A percentile compares a stretch with the other conserved stretches of the same genome.
Evolutionary conservation across 1,140 invertebrate species (phyloP).

Genomic region (Drosophila lacteicornis): DNA sequence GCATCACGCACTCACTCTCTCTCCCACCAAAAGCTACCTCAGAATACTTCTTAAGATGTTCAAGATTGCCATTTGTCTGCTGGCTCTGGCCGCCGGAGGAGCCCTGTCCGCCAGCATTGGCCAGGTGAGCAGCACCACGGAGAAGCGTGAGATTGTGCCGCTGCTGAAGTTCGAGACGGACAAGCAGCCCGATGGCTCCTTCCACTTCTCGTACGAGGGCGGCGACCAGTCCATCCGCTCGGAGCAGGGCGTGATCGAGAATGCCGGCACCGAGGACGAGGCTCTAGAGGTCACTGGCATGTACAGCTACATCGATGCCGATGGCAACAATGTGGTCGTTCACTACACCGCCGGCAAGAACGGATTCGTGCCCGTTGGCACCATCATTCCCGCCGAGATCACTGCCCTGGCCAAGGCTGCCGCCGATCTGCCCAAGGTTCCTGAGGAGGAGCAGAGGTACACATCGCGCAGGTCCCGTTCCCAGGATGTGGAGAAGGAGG

Average conservation of each 20-base stretch:
- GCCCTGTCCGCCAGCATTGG: conserved; percentile 47
- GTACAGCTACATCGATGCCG: conserved; percentile 87
- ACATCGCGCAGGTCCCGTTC: conserved; percentile 59
- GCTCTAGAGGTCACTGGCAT: conserved; percentile 84
- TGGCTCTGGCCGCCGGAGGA: conserved; percentile 44
- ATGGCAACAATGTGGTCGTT: conserved; percentile 89
- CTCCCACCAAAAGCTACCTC: background rate
- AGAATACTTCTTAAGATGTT: conserved; percentile 46
- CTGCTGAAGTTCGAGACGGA: conserved; percentile 63
- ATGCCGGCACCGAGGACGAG: conserved; percentile 76
- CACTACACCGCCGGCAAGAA: conserved; percentile 89
- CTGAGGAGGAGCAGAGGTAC: conserved; percentile 51
- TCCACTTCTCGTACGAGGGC: conserved; percentile 69
- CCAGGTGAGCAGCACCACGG: conserved; percentile 36
- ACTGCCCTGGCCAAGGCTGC: conserved; percentile 62
- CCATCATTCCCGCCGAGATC: conserved; percentile 85
- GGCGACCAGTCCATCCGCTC: conserved; percentile 61
- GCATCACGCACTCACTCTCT: conserved; percentile 22
- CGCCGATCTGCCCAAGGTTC: conserved; percentile 55
- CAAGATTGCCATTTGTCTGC: conserved; percentile 58
- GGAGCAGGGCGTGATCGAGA: conserved; percentile 52
- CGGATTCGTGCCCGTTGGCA: conserved; percentile 87
- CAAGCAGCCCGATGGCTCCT: conserved; percentile 69
- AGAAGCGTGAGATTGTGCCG: conserved; percentile 53
- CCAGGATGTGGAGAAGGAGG: conserved; percentile 33